These are phyloP conservation scores for Leucophora obtusa DNA, from an alignment of 2,888 invertebrate genomes.

Conservation along the genomic window DNA sequence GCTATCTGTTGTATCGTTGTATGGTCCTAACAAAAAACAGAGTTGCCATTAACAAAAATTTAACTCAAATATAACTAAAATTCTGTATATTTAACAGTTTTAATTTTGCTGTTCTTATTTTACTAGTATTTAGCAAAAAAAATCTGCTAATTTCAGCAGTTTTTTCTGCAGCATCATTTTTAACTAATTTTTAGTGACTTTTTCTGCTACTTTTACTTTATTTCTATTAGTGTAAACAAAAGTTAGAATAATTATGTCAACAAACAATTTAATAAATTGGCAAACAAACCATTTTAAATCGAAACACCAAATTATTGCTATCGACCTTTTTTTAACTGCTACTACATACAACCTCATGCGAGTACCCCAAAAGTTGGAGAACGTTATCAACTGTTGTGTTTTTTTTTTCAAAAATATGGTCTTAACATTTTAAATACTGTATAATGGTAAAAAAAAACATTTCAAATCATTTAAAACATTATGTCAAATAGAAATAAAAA, in stretches of 20 bases:
- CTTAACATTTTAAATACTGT: conserved; percentile 3
- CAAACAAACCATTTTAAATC: conserved; percentile 60
- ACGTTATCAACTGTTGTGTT: conserved; percentile 32
- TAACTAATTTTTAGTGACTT: no score
- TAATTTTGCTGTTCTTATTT: no score
- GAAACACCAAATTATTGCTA: conserved; percentile 43
- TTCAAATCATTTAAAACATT: conserved; percentile 56
- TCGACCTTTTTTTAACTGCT: conserved; percentile 26
- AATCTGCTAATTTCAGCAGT: no score
- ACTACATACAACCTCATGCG: neutral
- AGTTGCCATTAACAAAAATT: no score
- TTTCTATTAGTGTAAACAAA: no score
- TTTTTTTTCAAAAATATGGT: conserved; percentile 13
- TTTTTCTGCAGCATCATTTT: no score
- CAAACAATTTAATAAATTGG: conserved; percentile 61
- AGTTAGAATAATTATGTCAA: conserved; percentile 28
- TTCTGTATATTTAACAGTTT: no score
- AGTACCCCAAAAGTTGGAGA: neutral
- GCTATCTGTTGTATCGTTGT: no score
- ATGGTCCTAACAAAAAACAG: no score
- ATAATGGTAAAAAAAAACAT: neutral
- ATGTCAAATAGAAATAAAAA: conserved; percentile 59
- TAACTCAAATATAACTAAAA: no score
- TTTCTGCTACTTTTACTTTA: no score
- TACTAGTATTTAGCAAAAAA: no score